These are phyloP conservation scores for Melanaphis sacchari DNA, from an alignment of 1,140 invertebrate genomes.

Conservation along the genomic window DNA sequence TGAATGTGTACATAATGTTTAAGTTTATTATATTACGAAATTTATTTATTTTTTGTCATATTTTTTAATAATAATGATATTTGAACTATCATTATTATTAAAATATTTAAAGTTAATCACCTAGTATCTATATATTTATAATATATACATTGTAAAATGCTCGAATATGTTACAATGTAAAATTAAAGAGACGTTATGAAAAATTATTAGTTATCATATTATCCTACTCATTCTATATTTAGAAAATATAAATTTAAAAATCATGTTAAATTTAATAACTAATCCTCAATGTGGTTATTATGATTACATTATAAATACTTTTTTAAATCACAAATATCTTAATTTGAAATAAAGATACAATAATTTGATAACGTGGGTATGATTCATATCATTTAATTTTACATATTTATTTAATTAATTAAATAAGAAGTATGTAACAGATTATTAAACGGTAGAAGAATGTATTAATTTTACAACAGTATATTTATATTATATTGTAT, in stretches of 20 bases:
- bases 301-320: not conserved
- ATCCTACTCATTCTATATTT: not conserved
- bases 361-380: not conserved
- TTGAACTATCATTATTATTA: too few relatives aligned
- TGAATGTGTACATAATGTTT: not conserved
- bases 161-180: not conserved
- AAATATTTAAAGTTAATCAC: conserved; percentile 1
- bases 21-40: not conserved
- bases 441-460: too few relatives aligned
- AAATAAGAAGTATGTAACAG: too few relatives aligned
- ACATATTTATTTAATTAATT: too few relatives aligned
- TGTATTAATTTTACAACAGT: too few relatives aligned
- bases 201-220: not conserved
- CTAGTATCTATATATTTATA: not conserved
- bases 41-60: not conserved
- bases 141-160: not conserved
- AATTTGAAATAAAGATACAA: not conserved
- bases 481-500: too few relatives aligned
- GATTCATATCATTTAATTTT: too few relatives aligned
- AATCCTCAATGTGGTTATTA: not conserved
- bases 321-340: not conserved
- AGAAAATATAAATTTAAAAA: not conserved
- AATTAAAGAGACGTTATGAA: not conserved
- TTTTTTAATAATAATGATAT: not conserved
- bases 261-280: not conserved